These are phyloP conservation scores for Rhogogaster chlorosoma DNA, from an alignment of 2,888 invertebrate species.

Conservation along the genomic window DNA sequence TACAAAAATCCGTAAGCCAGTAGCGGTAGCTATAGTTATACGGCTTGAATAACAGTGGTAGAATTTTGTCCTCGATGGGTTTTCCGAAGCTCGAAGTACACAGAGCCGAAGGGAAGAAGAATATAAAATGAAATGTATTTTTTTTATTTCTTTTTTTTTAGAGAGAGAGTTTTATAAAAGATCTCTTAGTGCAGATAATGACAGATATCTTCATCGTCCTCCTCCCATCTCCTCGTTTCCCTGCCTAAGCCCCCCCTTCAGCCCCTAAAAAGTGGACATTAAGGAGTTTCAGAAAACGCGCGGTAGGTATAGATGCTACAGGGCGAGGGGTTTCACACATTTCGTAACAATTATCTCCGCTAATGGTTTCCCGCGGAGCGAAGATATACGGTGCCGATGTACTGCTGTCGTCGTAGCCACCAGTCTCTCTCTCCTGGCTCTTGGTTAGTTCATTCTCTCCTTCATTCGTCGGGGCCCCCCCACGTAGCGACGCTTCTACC, in stretches of 20 bases:
- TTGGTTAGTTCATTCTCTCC: background rate
- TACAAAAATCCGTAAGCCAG: background rate
- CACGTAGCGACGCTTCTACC: slow-evolving; percentile 31
- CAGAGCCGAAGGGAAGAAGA: background rate
- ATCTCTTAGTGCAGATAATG: background rate
- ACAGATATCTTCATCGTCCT: background rate
- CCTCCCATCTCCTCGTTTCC: background rate
- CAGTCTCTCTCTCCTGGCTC: background rate
- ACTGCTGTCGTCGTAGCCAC: background rate
- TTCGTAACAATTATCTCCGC: slow-evolving; percentile 73
- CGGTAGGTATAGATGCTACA: background rate
- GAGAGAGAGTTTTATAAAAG: background rate
- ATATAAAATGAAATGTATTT: background rate
- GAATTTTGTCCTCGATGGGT: background rate
- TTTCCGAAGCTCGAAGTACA: background rate
- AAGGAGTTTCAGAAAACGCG: background rate
- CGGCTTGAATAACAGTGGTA: background rate
- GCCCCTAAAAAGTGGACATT: background rate
- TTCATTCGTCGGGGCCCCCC: background rate
- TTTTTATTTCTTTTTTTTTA: background rate
- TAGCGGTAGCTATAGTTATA: too few species aligned
- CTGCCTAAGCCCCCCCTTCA: background rate
- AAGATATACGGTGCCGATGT: slow-evolving; percentile 43
- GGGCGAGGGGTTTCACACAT: slow-evolving; percentile 61
- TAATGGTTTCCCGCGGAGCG: slow-evolving; percentile 65